Evolutionary conservation across 2,797 vertebrate genomes (phyloP), one percentile per base, ranked within the genome.

Genomic region (Nannoperca obscura): DNA sequence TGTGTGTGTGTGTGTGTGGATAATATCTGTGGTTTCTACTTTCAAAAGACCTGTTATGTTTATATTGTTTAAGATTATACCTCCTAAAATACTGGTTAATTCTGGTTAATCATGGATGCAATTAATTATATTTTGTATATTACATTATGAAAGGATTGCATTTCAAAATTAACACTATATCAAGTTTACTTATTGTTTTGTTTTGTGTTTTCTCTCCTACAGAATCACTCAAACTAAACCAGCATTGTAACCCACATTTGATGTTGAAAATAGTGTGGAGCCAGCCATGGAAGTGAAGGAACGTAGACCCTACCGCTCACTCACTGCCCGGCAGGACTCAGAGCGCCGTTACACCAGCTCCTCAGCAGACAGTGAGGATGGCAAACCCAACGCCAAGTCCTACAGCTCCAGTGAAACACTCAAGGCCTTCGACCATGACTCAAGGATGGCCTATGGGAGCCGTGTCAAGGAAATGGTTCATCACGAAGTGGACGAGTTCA

Each of bases 381-480:
- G 96, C 87, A 98, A 97, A 86, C 92, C 93, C 61, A 97, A 98
- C 69, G 90, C 97, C 83, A 99, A 98, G 74, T 99, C 98, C 81
- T 99, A 99, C 94, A 99, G 98, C 94, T 99, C 98, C 93, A 99
- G 98, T 0, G 98, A 99, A 94, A 99, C 98, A 5, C 96, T 99
- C 61, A 99, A 99, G 91, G 98, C 98, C 88, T 99, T 98, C 3
- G 98, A 99, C 91, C 98, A 99, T 75, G 98, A 99, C 66, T 94
- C 96, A 7, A 95, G 98, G 81, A 90, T 99, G 88, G 95, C 95
- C 46, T 99, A 99, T 0, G 93, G 95, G 22, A 95, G 94, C 89
- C 96, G 97, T 0, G 96, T 97, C 78, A 98, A 98, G 91, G 98
- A 99, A 60, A 93, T 98, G 95, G 97, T 98, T 62, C 98, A 99